phyloP scores from a whole-genome alignment of 2,888 invertebrate species.

The Luffia ferchaultella region DNA sequence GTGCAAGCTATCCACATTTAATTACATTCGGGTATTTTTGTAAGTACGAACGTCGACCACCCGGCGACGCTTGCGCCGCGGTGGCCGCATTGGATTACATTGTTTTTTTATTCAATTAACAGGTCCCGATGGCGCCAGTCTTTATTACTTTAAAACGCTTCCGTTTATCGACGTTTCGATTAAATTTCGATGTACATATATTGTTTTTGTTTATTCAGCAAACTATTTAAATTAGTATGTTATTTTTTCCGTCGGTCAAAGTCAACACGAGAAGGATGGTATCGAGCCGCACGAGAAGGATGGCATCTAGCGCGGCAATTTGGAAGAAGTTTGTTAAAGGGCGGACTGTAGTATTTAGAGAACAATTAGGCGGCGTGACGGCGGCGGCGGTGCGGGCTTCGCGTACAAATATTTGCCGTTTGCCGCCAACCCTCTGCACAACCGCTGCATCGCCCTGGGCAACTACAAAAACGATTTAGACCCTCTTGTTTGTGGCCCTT shows the following conservation, averaged over 20 bases:
- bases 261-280: background rate
- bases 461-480: constrained; percentile 4
- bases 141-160: background rate
- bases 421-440: constrained; percentile 48
- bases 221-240: background rate
- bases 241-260: background rate
- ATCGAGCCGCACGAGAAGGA: background rate
- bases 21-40: constrained; percentile 65
- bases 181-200: background rate
- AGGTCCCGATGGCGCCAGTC: background rate
- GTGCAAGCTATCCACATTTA: constrained; percentile 63
- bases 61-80: constrained; percentile 42
- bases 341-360: constrained; percentile 59
- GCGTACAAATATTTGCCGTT: constrained; percentile 42
- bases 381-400: constrained; percentile 45
- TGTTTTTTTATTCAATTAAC: background rate
- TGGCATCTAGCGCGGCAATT: background rate
- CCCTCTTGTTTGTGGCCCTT: constrained; percentile 5
- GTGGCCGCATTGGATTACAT: constrained; percentile 32
- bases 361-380: constrained; percentile 50
- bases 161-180: background rate
- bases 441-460: background rate
- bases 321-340: constrained; percentile 37
- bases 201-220: background rate
- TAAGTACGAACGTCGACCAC: constrained; percentile 55